phyloP scores from a whole-genome alignment of 2,797 vertebrate genomes.

The Sciurus carolinensis region DNA sequence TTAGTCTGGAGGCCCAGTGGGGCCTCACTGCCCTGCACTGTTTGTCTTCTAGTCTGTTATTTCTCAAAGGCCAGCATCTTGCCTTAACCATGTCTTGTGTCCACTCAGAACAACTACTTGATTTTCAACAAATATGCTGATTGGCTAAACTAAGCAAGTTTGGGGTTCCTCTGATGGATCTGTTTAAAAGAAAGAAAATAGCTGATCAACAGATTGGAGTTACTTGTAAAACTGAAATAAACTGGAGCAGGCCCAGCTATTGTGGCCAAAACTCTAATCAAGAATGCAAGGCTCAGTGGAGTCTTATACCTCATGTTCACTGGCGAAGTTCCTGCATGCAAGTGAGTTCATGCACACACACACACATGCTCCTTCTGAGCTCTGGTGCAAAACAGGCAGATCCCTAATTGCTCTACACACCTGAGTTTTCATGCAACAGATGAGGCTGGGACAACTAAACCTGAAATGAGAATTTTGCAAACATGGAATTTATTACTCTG shows the following conservation, averaged over 20 bases:
- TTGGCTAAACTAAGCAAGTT: neutral
- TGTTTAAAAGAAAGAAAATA: conserved; percentile 53
- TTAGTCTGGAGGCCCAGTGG: neutral
- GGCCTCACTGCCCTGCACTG: too few relatives aligned
- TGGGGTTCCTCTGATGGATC: neutral
- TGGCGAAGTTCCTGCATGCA: neutral
- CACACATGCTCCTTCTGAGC: neutral
- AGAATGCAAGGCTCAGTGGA: neutral
- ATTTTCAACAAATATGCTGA: neutral
- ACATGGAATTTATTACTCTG: conserved; percentile 73
- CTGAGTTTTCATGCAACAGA: too few relatives aligned
- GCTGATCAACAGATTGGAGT: conserved; percentile 32
- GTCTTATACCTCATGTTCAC: neutral
- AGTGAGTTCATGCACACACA: rapidly evolving
- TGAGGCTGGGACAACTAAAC: neutral
- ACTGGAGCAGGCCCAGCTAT: neutral
- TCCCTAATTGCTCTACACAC: neutral
- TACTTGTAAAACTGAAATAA: conserved; percentile 60
- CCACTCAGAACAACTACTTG: neutral
- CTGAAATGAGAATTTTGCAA: conserved; percentile 58
- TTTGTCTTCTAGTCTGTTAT: neutral
- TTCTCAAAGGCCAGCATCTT: neutral
- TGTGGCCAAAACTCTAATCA: conserved; percentile 43
- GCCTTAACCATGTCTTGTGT: neutral
- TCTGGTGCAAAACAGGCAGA: neutral